Conservation (phyloP, 2,113 vertebrate genomes). For the Eulacestoma nigropectus region DNA sequence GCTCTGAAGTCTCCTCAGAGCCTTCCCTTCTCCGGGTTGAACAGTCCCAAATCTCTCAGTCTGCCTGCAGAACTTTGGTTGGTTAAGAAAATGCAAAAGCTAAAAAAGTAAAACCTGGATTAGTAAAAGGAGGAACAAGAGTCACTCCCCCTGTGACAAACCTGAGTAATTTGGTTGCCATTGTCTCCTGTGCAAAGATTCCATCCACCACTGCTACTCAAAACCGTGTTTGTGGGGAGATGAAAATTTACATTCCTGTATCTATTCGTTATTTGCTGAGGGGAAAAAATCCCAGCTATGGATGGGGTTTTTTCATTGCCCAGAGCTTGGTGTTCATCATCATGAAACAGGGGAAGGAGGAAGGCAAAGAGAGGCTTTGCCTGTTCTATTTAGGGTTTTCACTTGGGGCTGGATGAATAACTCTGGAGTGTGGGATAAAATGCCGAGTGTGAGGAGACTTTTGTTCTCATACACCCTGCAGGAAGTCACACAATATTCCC, state of each 20-base stretch:
- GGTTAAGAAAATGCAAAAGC: not conserved
- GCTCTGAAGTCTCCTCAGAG: not conserved
- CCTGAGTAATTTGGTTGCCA: not conserved
- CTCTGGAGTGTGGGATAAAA: not conserved
- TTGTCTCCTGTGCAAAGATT: not conserved
- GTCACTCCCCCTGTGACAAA: not conserved
- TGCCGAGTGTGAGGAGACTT: not conserved
- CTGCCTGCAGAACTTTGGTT: not conserved
- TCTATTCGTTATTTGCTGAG: not conserved
- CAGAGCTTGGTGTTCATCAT: not conserved
- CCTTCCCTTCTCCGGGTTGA: not conserved
- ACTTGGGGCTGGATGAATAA: not conserved
- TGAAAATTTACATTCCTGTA: not conserved
- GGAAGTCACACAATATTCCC: not conserved
- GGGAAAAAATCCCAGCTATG: not conserved
- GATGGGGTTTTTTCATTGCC: not conserved
- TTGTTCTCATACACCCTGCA: not conserved
- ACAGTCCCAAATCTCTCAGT: not conserved
- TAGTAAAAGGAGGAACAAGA: not conserved
- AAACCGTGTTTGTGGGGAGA: not conserved
- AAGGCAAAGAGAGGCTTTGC: not conserved
- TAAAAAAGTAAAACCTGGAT: not conserved
- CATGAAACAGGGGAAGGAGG: not conserved
- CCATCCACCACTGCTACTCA: not conserved
- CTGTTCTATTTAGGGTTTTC: not conserved